phyloP scores from a whole-genome alignment of 2,797 vertebrate genomes.

The Paratrypauchen microcephalus region DNA sequence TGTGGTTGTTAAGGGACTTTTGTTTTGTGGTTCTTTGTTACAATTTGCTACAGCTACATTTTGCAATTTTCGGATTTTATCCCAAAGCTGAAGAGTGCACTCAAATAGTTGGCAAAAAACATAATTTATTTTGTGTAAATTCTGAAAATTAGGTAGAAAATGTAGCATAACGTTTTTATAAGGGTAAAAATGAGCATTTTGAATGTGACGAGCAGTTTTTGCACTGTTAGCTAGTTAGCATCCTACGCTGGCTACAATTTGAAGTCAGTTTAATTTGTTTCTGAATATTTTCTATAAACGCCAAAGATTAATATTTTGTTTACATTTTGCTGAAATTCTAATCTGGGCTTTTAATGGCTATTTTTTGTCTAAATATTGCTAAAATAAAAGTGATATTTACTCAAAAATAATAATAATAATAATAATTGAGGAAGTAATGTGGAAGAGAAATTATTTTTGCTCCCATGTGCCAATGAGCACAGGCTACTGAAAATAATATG shows the following conservation, averaged over 20 bases:
- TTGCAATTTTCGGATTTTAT: background rate
- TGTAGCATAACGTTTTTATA: conserved; percentile 15
- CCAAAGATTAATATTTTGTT: conserved; percentile 54
- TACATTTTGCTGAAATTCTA: conserved; percentile 22
- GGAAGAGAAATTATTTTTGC: too few species aligned
- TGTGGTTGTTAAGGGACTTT: conserved; percentile 13
- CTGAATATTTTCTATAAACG: conserved; percentile 40
- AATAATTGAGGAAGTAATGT: too few species aligned
- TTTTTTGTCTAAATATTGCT: conserved; percentile 22
- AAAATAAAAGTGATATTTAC: conserved; percentile 47
- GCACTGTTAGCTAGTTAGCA: conserved; percentile 20
- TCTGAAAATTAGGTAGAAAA: conserved; percentile 14
- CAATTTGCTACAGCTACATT: background rate
- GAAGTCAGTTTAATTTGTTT: conserved; percentile 15
- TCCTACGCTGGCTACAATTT: conserved; percentile 7
- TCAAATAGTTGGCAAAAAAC: conserved; percentile 3
- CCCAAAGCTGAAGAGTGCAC: conserved; percentile 17
- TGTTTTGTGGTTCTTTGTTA: background rate
- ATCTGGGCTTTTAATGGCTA: conserved; percentile 13
- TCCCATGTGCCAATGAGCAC: too few species aligned
- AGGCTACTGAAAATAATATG: too few species aligned
- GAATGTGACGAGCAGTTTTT: background rate
- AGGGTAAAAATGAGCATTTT: background rate
- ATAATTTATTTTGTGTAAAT: conserved; percentile 5
- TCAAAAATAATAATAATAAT: too few species aligned